A percentile compares a stretch with the other conserved stretches of the same genome.
These are phyloP conservation scores for Euspilapteryx auroguttella DNA, from an alignment of 2,888 invertebrate species.

Conservation along the genomic window DNA sequence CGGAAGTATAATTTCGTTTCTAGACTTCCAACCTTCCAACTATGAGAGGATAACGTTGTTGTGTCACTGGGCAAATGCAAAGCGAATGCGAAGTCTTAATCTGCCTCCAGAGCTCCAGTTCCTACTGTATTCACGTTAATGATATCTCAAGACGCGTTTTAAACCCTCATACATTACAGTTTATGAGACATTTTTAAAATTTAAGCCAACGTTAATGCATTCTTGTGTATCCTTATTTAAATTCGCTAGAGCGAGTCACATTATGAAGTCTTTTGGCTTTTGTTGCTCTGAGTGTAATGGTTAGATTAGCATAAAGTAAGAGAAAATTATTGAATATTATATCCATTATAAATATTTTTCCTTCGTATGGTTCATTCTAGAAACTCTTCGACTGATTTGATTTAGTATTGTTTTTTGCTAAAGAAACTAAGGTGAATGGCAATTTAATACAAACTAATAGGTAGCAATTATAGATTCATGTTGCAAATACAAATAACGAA, in stretches of 20 bases:
- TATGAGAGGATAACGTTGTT: slow-evolving; percentile 18
- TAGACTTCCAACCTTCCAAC: no score
- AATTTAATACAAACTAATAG: not conserved
- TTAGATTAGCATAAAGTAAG: slow-evolving; percentile 50
- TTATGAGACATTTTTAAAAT: slow-evolving; percentile 59
- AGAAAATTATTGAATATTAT: no score
- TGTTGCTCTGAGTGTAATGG: slow-evolving; percentile 32
- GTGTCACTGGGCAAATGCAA: slow-evolving; percentile 25
- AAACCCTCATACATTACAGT: slow-evolving; percentile 54
- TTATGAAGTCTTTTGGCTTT: slow-evolving; percentile 28
- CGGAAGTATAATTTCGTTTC: no score
- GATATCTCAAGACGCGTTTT: slow-evolving; percentile 55
- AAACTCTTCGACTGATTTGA: no score
- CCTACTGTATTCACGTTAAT: slow-evolving; percentile 36
- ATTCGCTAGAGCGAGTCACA: slow-evolving; percentile 44
- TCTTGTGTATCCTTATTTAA: slow-evolving; percentile 55
- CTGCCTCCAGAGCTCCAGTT: slow-evolving; percentile 24
- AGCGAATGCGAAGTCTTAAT: slow-evolving; percentile 37
- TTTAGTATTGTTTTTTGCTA: not conserved
- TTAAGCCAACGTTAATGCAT: slow-evolving; percentile 55
- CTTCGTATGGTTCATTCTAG: no score
- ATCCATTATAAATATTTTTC: no score
- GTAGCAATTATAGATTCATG: no score
- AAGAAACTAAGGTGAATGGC: not conserved
- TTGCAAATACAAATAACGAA: slow-evolving; percentile 1